Conservation (phyloP, 2,888 invertebrate genomes). For the Nemurella pictetii region DNA sequence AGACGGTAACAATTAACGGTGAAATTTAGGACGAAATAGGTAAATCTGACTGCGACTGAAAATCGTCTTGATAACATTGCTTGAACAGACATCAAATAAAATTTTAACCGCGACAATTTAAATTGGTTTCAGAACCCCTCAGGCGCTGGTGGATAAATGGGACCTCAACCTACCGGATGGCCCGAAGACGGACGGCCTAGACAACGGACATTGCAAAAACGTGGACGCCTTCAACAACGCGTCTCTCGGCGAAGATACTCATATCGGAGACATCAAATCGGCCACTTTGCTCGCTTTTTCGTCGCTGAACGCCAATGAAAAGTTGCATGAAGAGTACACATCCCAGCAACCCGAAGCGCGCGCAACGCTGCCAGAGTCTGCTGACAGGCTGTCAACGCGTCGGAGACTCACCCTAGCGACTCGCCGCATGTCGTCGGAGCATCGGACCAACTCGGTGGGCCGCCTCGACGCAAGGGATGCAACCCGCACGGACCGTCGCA, state of each 20-base stretch:
- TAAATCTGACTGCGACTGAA: too few species aligned
- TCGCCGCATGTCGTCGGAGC: neutral
- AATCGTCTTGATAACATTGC: too few species aligned
- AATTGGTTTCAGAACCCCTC: slow-evolving; percentile 10
- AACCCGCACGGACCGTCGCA: neutral
- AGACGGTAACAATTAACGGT: too few species aligned
- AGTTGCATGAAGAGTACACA: neutral
- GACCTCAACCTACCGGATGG: neutral
- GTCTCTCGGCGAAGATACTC: neutral
- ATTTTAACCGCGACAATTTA: too few species aligned
- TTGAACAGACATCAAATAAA: too few species aligned
- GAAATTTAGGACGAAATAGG: too few species aligned
- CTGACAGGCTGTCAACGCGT: neutral
- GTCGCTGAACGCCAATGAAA: neutral
- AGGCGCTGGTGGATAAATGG: slow-evolving; percentile 12
- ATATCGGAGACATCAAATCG: neutral
- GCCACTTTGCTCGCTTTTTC: neutral
- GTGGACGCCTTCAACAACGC: neutral
- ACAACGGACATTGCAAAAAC: neutral
- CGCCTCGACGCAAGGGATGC: neutral
- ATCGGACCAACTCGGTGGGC: neutral
- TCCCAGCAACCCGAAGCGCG: neutral
- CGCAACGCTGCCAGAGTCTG: neutral
- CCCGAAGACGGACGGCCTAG: slow-evolving; percentile 2
- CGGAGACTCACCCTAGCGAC: neutral